Conservation (phyloP, 2,113 vertebrate species). For the Rhabdomys dilectus region DNA sequence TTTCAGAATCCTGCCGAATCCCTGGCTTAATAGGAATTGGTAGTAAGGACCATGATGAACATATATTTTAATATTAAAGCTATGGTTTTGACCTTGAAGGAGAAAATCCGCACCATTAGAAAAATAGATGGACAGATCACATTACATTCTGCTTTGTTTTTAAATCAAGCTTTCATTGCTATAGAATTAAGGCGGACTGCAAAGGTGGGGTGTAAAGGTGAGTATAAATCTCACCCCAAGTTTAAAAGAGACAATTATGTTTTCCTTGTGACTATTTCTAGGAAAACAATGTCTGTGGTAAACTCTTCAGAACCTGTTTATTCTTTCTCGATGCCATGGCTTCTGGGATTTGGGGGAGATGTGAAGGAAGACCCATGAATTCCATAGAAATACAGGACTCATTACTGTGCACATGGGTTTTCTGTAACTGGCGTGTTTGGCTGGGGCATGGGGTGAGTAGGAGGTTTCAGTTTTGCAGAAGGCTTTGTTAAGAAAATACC, state of each 20-base stretch:
- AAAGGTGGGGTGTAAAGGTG: background rate
- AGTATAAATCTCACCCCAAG: background rate
- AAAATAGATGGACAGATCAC: constrained; percentile 36
- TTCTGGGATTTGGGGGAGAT: background rate
- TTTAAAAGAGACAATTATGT: background rate
- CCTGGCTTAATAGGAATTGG: constrained; percentile 80
- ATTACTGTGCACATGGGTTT: background rate
- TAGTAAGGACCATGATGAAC: constrained; percentile 60
- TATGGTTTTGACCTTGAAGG: constrained; percentile 75
- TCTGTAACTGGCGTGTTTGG: background rate
- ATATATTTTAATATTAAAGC: constrained; percentile 79
- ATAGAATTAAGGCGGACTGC: constrained; percentile 48
- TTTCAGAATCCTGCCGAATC: constrained; percentile 80
- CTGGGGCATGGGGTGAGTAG: background rate
- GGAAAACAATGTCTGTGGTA: background rate
- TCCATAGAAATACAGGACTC: background rate
- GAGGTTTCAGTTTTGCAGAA: background rate
- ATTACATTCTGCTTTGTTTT: constrained; percentile 22
- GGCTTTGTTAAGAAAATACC: background rate
- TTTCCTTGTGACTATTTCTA: background rate
- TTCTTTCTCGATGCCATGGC: background rate
- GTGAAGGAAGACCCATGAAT: background rate
- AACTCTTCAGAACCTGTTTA: background rate
- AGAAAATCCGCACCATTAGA: constrained; percentile 69
- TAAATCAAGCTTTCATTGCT: constrained; percentile 47